These are phyloP conservation scores for Dreissena rostriformis DNA, from an alignment of 1,140 invertebrate species.

Conservation along the genomic window DNA sequence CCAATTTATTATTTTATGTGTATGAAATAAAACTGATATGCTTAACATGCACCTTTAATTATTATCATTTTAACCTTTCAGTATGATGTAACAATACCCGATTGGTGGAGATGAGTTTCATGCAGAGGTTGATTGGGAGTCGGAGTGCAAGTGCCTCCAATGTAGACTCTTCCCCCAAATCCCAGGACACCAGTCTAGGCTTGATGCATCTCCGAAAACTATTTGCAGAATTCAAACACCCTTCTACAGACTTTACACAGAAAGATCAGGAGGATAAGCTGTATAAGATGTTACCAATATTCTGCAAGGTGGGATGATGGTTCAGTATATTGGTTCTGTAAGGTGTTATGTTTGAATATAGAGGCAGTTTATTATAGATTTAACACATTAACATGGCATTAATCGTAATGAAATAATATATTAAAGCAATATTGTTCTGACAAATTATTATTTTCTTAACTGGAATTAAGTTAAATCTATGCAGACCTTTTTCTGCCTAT, in stretches of 20 bases:
- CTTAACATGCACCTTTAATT: too few relatives aligned
- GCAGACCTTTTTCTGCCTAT: too few relatives aligned
- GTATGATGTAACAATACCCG: background rate
- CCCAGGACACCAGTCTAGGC: constrained; percentile 84
- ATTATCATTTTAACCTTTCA: background rate
- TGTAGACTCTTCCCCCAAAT: constrained; percentile 39
- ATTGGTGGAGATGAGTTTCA: constrained; percentile 24
- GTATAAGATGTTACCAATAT: constrained; percentile 98
- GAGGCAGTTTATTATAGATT: too few relatives aligned
- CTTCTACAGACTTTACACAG: constrained; percentile 83
- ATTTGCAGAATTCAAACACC: constrained; percentile 96
- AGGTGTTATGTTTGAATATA: too few relatives aligned
- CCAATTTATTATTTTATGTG: too few relatives aligned
- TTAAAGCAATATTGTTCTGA: too few relatives aligned
- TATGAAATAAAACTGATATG: too few relatives aligned
- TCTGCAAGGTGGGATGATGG: constrained; percentile 92
- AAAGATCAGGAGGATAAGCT: constrained; percentile 94
- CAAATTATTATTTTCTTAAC: too few relatives aligned
- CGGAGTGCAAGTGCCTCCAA: constrained; percentile 26
- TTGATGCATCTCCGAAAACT: constrained; percentile 98
- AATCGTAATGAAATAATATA: too few relatives aligned
- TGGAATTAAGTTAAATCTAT: too few relatives aligned
- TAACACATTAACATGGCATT: too few relatives aligned
- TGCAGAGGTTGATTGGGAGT: constrained; percentile 26
- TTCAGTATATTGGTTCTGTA: too few relatives aligned